Conservation (phyloP, 1,140 invertebrate genomes). For the Drosophila melanogaster region Release_6_plus_ISO1_MT NT_033777.3:31939501-31940000, state of each 20-base stretch:
- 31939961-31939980: conserved; percentile 10
- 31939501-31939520: conserved; percentile 9
- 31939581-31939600: conserved; percentile 35
- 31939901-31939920: conserved; percentile 11
- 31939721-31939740: conserved; percentile 60
- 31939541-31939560: not conserved
- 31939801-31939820: conserved; percentile 68
- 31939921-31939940: conserved; percentile 33
- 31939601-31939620: conserved; percentile 67
- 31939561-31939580: conserved; percentile 45
- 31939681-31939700: conserved; percentile 62
- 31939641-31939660: conserved; percentile 51
- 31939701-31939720: conserved; percentile 21
- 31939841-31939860: conserved; percentile 48
- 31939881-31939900: conserved; percentile 12
- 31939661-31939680: conserved; percentile 77
- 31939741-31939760: conserved; percentile 25
- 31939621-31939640: conserved; percentile 48
- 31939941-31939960: conserved; percentile 50
- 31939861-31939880: conserved; percentile 27
- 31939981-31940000: conserved; percentile 5
- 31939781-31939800: conserved; percentile 69
- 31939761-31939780: not conserved
- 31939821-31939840: conserved; percentile 48
- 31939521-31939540: conserved; percentile 69